Percentiles rank a stretch among this genome's conserved stretches.
These are phyloP conservation scores for Macrotis lagotis DNA, from an alignment of 2,113 vertebrate species.

Conservation along the genomic window DNA sequence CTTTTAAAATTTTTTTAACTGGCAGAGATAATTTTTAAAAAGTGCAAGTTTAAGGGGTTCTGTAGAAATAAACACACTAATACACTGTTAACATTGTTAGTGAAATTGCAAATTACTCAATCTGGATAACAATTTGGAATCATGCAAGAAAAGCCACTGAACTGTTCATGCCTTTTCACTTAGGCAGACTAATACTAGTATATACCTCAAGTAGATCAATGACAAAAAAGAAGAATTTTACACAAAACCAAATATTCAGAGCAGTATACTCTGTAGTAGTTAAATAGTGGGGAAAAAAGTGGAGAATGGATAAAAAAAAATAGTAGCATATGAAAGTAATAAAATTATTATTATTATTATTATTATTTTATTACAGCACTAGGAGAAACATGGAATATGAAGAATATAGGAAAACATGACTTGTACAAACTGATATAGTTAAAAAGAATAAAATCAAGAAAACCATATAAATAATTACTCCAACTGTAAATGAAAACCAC, in stretches of 20 bases:
- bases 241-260: background rate
- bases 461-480: background rate
- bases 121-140: background rate
- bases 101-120: too few relatives aligned
- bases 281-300: background rate
- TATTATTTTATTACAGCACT: background rate
- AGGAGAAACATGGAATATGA: background rate
- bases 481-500: background rate
- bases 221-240: background rate
- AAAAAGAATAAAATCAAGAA: background rate
- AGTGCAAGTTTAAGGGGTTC: background rate
- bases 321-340: background rate
- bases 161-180: background rate
- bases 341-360: background rate
- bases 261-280: background rate
- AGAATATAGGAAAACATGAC: background rate
- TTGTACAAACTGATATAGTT: background rate
- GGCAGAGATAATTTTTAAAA: background rate
- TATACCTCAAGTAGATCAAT: background rate
- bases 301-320: background rate
- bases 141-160: background rate
- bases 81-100: too few relatives aligned
- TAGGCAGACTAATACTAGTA: background rate
- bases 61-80: background rate
- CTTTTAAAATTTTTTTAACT: background rate